phyloP scores from a whole-genome alignment of 2,797 vertebrate genomes.

The Melanotaenia parkinsoni region DNA sequence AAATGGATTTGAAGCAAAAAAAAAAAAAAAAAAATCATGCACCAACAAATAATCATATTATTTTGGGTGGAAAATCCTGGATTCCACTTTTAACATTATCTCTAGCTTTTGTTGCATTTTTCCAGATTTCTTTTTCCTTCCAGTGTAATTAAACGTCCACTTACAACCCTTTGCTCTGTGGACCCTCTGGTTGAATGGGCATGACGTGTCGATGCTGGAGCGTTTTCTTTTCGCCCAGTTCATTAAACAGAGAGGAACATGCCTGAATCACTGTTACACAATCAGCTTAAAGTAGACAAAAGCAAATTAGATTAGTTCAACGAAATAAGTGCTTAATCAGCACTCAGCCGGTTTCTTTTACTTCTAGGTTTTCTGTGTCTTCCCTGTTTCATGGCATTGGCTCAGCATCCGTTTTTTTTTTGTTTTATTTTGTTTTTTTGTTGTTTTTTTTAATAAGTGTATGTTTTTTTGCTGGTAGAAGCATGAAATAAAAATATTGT shows the following conservation, averaged over 20 bases:
- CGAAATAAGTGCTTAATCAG: conserved; percentile 6
- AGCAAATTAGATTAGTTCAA: conserved; percentile 50
- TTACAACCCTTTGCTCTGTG: not conserved
- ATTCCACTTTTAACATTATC: not conserved
- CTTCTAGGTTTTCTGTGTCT: not conserved
- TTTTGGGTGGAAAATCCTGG: not conserved
- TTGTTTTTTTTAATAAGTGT: too few relatives aligned
- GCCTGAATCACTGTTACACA: conserved; percentile 53
- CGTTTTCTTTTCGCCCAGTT: conserved; percentile 10
- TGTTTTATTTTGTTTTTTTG: too few relatives aligned
- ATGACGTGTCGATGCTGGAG: not conserved
- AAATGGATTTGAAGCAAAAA: not conserved
- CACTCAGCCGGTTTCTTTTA: not conserved
- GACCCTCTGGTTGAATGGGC: not conserved
- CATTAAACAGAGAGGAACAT: not conserved
- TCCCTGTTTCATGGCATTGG: conserved; percentile 4
- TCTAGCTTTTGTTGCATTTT: not conserved
- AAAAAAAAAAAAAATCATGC: not conserved
- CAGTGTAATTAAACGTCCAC: not conserved
- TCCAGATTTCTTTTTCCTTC: not conserved
- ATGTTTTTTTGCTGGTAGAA: not conserved
- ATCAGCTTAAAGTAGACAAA: conserved; percentile 24
- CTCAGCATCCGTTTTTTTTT: too few relatives aligned
- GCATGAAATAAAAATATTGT: not conserved
- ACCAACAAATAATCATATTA: not conserved